Evolutionary conservation across 2,888 invertebrate genomes (phyloP).

Genomic region (Eugnorisma glareosa): DNA sequence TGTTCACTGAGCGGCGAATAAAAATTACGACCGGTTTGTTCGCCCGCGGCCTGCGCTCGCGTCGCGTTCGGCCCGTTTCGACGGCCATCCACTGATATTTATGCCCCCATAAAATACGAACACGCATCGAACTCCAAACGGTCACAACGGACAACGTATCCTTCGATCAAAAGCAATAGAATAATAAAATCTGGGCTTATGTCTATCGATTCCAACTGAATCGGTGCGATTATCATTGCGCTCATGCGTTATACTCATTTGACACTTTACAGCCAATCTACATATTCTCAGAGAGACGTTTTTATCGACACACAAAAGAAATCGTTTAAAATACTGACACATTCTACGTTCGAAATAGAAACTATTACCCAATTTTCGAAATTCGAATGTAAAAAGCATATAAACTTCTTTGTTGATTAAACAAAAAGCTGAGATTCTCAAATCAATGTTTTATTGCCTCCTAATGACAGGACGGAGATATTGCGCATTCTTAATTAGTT

Average conservation of each 20-base stretch:
- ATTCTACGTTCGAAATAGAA: constrained; percentile 55
- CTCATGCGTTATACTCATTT: constrained; percentile 56
- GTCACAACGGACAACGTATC: constrained; percentile 73
- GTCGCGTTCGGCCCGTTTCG: constrained; percentile 61
- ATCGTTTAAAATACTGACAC: constrained; percentile 61
- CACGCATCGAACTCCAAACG: constrained; percentile 79
- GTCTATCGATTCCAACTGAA: constrained; percentile 63
- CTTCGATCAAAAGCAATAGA: constrained; percentile 82
- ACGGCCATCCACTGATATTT: constrained; percentile 82
- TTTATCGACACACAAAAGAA: constrained; percentile 62
- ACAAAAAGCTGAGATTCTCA: constrained; percentile 55
- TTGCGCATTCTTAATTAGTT: constrained; percentile 64
- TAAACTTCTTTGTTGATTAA: constrained; percentile 50
- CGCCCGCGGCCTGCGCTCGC: constrained; percentile 75
- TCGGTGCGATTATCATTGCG: constrained; percentile 64
- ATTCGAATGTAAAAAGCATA: constrained; percentile 51
- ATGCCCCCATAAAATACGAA: constrained; percentile 87
- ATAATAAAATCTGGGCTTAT: constrained; percentile 76
- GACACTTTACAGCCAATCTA: constrained; percentile 61
- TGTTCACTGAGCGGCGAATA: constrained; percentile 82
- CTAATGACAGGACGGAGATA: constrained; percentile 65
- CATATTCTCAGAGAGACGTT: constrained; percentile 49
- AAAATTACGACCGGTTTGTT: constrained; percentile 85
- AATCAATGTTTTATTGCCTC: constrained; percentile 63
- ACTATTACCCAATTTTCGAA: constrained; percentile 58